Conservation (phyloP, 2,797 vertebrate genomes). For the Anguilla megastoma region DNA sequence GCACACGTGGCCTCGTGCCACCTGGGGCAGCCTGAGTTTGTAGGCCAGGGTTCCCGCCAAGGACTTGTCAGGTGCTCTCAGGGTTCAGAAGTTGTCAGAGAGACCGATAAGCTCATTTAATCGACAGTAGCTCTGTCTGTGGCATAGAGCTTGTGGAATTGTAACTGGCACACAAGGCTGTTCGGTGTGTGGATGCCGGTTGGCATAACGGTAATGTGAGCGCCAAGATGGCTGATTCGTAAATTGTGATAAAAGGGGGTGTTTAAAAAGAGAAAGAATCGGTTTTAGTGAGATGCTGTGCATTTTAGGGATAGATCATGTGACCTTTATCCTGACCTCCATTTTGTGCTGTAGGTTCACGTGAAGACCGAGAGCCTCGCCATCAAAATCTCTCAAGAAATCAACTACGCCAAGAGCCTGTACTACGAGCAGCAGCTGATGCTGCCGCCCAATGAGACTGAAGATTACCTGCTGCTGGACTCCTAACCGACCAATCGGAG, state of each 20-base stretch:
- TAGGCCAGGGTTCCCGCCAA: too few relatives aligned
- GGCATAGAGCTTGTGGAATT: too few relatives aligned
- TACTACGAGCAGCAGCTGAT: constrained; percentile 98
- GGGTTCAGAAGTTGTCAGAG: too few relatives aligned
- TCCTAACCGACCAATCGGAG: constrained; percentile 65
- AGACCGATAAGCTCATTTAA: too few relatives aligned
- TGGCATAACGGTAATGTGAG: not conserved
- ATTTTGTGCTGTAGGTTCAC: constrained; percentile 77
- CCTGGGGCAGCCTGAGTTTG: too few relatives aligned
- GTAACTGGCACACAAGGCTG: not conserved
- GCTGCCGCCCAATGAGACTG: constrained; percentile 83
- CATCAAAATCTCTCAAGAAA: constrained; percentile 92
- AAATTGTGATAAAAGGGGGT: not conserved
- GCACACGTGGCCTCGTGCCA: not conserved
- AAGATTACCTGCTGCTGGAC: constrained; percentile 85
- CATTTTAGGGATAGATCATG: too few relatives aligned
- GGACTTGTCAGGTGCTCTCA: too few relatives aligned
- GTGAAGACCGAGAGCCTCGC: constrained; percentile 90
- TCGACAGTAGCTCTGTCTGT: too few relatives aligned
- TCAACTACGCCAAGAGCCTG: constrained; percentile 99
- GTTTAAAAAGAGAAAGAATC: not conserved
- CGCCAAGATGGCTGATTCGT: not conserved
- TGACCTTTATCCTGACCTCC: constrained; percentile 1
- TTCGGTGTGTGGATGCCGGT: too few relatives aligned
- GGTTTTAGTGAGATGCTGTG: not conserved